Base-by-base conservation (phyloP, 2,888 invertebrate species). In the Villa cingulata region DNA sequence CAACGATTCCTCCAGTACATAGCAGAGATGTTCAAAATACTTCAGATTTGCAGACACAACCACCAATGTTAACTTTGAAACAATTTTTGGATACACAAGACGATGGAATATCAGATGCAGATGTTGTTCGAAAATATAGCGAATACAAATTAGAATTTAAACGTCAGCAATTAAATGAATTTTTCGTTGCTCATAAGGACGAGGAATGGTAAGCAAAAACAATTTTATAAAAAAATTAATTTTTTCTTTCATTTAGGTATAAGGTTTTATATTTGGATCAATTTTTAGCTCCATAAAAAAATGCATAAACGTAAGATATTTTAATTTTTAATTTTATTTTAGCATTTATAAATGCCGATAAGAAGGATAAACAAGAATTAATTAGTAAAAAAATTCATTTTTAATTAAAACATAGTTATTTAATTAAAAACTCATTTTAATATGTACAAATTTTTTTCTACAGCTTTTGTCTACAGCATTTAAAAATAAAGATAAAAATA, bases 141-240 rank as follows among this genome's bases (percentile, higher is more conserved):
- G 96, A 97, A 64, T 98, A 98, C 73, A 98, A 98, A 71, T 73
- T 90, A 61, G 97, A 98, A 62, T 98, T 96, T 70, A 86, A 88
- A 60, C 77, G 91, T 46, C 92, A 94, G 65, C 97, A 97, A 68
- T 78, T 97, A 48, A 94, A 94, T 72, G 95, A 97, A 68, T 98
- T 98, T 74, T 98, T 98, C 73, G 86, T 96, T 59, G 86, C 89
- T 41, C 98, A 98, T 74, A 98, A 98, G 72, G 97, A 98, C 63
- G 97, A 99, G 71, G 98, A 98, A 83, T 98, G 98, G 98, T 97
- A 78, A 75, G 86, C 46, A 27, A 34, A 34, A 34, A 15, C n/a
- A 2, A 34, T 36, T 36, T 36, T 23, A 23, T 6, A 23, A n/a
- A 23, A 6, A 23, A 4, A 23, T 23, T 23, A 6, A 23, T 23